Evolutionary conservation across 2,113 vertebrate genomes (phyloP).

Genomic region (Psittacula cyanocephala): DNA sequence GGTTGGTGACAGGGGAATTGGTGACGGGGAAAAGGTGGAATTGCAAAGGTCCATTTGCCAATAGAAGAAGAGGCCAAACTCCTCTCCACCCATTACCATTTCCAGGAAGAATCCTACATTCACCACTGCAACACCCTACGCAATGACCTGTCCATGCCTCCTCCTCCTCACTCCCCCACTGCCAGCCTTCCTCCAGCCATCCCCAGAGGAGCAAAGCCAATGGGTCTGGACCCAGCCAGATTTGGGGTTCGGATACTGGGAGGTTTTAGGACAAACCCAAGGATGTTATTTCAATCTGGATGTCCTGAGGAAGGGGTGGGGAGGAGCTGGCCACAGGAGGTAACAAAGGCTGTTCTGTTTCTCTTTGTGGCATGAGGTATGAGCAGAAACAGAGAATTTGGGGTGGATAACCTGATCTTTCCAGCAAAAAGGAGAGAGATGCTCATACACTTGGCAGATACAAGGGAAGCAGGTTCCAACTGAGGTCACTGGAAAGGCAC

Average conservation of each 20-base stretch:
- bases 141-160: slow-evolving; percentile 20
- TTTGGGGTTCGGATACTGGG: slow-evolving; percentile 14
- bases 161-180: background rate
- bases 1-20: background rate
- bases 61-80: background rate
- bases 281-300: slow-evolving; percentile 64
- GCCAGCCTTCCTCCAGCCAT: background rate
- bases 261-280: slow-evolving; percentile 58
- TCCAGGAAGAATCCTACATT: slow-evolving; percentile 45
- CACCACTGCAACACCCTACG: background rate
- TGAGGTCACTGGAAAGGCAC: background rate
- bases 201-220: slow-evolving; percentile 37
- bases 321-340: background rate
- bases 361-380: background rate
- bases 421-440: background rate
- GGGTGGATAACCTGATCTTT: background rate
- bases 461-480: background rate
- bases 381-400: background rate
- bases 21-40: background rate
- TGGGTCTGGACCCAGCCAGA: slow-evolving; percentile 37
- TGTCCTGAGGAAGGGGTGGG: slow-evolving; percentile 34
- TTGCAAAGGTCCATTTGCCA: background rate
- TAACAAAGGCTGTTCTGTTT: background rate
- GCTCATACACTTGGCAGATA: background rate
- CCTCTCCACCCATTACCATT: background rate